phyloP scores from a whole-genome alignment of 1,140 invertebrate species.

The Odontomachus brunneus region DNA sequence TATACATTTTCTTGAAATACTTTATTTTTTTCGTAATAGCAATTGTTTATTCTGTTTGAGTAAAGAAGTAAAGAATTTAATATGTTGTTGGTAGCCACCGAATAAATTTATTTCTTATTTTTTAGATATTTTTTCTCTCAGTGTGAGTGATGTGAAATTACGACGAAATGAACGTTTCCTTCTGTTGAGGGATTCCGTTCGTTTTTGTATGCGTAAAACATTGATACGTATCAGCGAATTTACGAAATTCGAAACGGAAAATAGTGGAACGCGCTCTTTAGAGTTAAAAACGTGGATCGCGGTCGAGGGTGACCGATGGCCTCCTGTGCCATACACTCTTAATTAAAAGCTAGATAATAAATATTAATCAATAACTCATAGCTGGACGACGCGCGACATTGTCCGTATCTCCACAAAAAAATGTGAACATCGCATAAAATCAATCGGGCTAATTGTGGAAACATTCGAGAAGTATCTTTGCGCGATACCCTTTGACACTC shows the following conservation, averaged over 20 bases:
- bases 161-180: neutral
- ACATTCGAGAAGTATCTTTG: neutral
- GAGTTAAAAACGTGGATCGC: neutral
- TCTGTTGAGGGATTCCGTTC: neutral
- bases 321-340: constrained; percentile 20
- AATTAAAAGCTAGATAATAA: constrained; percentile 57
- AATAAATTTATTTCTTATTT: no score
- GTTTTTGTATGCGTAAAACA: neutral
- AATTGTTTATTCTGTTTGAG: no score
- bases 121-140: no score
- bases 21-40: no score
- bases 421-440: constrained; percentile 19
- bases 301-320: neutral
- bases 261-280: neutral
- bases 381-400: constrained; percentile 8
- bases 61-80: no score
- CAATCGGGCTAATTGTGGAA: constrained; percentile 32
- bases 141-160: neutral
- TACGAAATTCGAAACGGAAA: constrained; percentile 11
- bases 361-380: constrained; percentile 51
- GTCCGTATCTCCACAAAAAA: constrained; percentile 25
- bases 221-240: constrained; percentile 27
- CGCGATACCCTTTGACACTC: neutral
- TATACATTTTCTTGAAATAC: no score
- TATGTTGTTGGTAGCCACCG: no score